Base-by-base conservation (phyloP, 2,797 vertebrate species). In the Toxotes lorentzi region DNA sequence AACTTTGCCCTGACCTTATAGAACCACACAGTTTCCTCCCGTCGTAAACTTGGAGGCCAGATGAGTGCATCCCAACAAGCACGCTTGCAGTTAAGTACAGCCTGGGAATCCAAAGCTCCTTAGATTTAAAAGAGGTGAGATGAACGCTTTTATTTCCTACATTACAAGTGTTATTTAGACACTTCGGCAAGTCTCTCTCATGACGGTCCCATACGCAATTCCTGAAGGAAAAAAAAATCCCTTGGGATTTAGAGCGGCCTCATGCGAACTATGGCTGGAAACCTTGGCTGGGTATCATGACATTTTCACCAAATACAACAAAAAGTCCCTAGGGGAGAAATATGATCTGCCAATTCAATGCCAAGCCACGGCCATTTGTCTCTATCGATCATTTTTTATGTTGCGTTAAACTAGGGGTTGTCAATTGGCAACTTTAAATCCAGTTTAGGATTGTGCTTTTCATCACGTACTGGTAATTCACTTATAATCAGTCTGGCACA, bases 21-120 rank as follows among this genome's bases (percentile, higher is more conserved):
- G 43, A 78, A 48, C 70, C 78, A 51, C 70, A 47, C 23, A 30
- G 34, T 61, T 81, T 59, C 32, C 56, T 57, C 43, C 21, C 4
- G 3, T 78, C 4, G n/a, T 82, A 83, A 91, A 78, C 53, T 69
- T 38, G 34, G 14, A 63, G 54, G 45, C 81, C 79, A 79, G 77
- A 88, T 61, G 56, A 81, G 63, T 72, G 51, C 64, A 83, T 83
- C 81, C 14, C 53, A 70, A 64, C 75, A 85, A 74, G 81, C 53
- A 50, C 61, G 59, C 74, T 82, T 62, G 67, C 40, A 60, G 24
- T 84, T 83, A 86, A 89, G 41, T 51, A 83, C 75, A 82, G 65
- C 63, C 79, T 69, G 4, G 14, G 41, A 51, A 74, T 61, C 9
- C 64, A 83, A 77, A 77, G 73, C 30, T 53, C 34, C 40, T 80